These are phyloP conservation scores for Pygoscelis adeliae DNA, from an alignment of 2,113 vertebrate species.

Conservation along the genomic window DNA sequence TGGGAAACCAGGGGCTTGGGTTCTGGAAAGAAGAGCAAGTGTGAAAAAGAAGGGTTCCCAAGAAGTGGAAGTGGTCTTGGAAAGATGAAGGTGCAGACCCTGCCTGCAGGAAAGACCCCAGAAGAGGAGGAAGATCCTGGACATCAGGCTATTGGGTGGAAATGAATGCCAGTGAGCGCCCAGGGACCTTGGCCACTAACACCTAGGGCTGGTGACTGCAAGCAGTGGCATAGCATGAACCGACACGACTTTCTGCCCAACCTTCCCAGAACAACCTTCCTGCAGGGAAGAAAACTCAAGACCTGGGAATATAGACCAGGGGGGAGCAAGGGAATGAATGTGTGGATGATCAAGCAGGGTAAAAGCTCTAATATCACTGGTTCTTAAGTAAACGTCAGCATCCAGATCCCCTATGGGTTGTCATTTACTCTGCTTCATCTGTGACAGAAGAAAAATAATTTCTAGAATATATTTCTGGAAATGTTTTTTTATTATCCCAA, in stretches of 20 bases:
- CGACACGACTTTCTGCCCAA: accelerated
- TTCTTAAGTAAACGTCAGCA: background rate
- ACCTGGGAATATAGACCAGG: background rate
- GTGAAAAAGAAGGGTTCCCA: background rate
- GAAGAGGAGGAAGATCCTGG: background rate
- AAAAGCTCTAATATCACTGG: background rate
- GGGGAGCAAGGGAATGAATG: background rate
- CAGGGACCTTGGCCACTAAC: background rate
- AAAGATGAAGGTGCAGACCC: background rate
- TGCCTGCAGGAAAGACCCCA: background rate
- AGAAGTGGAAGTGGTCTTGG: background rate
- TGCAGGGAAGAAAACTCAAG: background rate
- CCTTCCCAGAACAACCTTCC: background rate
- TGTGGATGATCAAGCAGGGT: background rate
- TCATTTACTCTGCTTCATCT: background rate
- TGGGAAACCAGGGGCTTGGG: background rate
- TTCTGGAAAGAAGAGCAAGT: background rate
- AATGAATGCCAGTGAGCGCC: background rate
- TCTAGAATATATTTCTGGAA: background rate
- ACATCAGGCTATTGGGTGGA: background rate
- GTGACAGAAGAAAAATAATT: background rate
- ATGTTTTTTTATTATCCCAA: background rate
- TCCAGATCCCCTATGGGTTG: background rate
- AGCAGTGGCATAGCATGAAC: background rate
- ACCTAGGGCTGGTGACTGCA: background rate